A percentile compares a stretch with the other conserved stretches of the same genome.
Conservation (phyloP, 2,797 vertebrate genomes). For the Gallirallus australis region DNA sequence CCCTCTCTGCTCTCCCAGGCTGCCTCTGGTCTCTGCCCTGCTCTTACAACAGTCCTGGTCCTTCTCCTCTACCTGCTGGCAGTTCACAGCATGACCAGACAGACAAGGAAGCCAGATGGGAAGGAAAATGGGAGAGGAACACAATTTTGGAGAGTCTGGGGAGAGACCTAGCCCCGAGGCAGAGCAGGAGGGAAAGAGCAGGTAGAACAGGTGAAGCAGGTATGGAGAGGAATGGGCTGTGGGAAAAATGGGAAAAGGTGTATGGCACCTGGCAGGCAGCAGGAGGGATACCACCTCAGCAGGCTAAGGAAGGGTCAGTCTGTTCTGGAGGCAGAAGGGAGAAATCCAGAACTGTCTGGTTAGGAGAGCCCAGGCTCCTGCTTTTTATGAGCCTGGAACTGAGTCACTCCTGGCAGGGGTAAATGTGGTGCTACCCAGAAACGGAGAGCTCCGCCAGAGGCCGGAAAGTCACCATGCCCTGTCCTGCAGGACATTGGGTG, state of each 20-base stretch:
- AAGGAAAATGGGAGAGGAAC: constrained; percentile 19
- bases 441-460: neutral
- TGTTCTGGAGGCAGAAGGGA: neutral
- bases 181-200: constrained; percentile 21
- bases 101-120: constrained; percentile 23
- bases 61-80: neutral
- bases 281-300: neutral
- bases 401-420: neutral
- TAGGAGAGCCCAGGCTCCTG: neutral
- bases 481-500: neutral
- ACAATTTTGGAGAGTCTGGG: neutral
- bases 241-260: constrained; percentile 29
- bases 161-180: constrained; percentile 41
- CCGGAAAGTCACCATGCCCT: neutral
- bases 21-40: neutral
- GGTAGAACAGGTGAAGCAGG: constrained; percentile 59
- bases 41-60: neutral
- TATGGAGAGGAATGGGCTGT: neutral
- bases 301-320: fast-evolving
- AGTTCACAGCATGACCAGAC: neutral
- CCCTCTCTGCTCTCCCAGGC: neutral
- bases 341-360: neutral
- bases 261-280: neutral
- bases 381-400: neutral
- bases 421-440: neutral